Evolutionary conservation across 2,888 invertebrate genomes (phyloP), one percentile per base, ranked within the genome.

Genomic region (Tetropium fuscum): DNA sequence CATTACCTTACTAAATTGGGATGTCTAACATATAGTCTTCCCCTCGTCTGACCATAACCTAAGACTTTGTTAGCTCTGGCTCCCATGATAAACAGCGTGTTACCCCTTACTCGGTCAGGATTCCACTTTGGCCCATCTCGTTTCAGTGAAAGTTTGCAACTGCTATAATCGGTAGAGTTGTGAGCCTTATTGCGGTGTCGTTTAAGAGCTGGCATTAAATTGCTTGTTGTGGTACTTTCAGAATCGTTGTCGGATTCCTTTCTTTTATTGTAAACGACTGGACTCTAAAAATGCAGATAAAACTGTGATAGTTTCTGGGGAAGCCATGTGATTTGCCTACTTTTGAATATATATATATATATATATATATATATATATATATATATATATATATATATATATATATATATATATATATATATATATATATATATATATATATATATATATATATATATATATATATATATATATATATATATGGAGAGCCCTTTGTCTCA

Each of bases 1-100:
- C 8, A 19, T 36, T 48, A 64, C 75, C 91, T 69, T 47, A 92
- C 87, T 38, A 93, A 76, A 40, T 90, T 90, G 2, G 92, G 89
- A 80, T 93, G 93, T 74, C 92, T 87, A 1, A 91, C 88, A 74
- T 92, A 92, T 7, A 92, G 79, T 3, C 92, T 84, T 0, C 92
- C 92, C 64, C 92, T 84, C 0, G 91, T 90, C 70, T 90, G 89
- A 6, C 91, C 91, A 68, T 91, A 85, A 1, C 92, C 93, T 48
- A 93, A 81, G 10, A 88, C 88, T 81, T 89, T 89, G 75, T 88
- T 89, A 32, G 89, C 89, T 79, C 89, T 88, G 59, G 92, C 90
- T 18, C 92, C 92, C 90, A 93, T 91, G 43, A 93, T 90, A 78
- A 93, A 93, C 43, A 88, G 76, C 0, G 91, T 91, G n/a, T 89